These are phyloP conservation scores for Sander lucioperca DNA, from an alignment of 2,113 vertebrate genomes.

Conservation along the genomic window DNA sequence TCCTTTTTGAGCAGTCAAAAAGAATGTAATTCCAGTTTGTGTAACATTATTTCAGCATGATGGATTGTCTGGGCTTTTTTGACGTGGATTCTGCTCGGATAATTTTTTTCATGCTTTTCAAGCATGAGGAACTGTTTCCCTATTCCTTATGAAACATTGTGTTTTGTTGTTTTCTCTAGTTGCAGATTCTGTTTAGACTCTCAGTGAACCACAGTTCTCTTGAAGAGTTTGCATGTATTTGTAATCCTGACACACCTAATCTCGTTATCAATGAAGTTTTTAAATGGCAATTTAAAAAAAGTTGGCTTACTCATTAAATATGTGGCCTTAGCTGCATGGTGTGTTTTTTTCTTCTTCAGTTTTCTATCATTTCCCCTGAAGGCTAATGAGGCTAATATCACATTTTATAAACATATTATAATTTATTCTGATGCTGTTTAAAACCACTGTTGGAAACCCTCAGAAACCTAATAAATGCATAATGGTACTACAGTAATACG, in stretches of 20 bases:
- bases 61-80: background rate
- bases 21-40: slow-evolving; percentile 1
- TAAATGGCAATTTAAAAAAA: background rate
- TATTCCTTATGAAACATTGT: background rate
- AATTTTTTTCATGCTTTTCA: too few species aligned
- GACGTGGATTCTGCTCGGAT: background rate
- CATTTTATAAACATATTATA: background rate
- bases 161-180: background rate
- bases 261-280: background rate
- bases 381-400: background rate
- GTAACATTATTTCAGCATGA: background rate
- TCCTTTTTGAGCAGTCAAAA: background rate
- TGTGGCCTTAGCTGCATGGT: background rate
- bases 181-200: too few species aligned
- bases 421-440: background rate
- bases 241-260: background rate
- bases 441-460: background rate
- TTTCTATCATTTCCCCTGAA: background rate
- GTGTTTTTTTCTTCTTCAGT: too few species aligned
- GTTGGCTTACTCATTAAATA: background rate
- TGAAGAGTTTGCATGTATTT: background rate
- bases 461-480: background rate
- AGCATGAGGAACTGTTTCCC: background rate
- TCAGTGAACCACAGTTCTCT: background rate
- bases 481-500: background rate